These are phyloP conservation scores for Synanceia verrucosa DNA, from an alignment of 2,797 vertebrate genomes.

Conservation along the genomic window DNA sequence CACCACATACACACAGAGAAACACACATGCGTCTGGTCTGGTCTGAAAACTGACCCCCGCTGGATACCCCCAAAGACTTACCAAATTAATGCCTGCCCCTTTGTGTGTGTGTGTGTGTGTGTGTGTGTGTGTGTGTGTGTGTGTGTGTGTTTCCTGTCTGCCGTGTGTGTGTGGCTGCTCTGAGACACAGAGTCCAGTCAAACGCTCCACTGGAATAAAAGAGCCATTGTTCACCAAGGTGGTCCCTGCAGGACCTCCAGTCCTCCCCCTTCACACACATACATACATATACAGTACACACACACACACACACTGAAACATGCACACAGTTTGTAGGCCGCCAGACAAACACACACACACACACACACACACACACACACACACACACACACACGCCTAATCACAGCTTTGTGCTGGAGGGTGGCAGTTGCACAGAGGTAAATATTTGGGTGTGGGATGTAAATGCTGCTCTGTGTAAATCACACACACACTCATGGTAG, in stretches of 20 bases:
- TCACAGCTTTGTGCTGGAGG: constrained; percentile 68
- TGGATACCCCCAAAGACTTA: constrained; percentile 58
- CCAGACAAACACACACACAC: constrained; percentile 55
- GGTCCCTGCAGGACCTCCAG: constrained; percentile 74
- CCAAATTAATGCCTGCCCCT: constrained; percentile 45
- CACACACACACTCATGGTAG: constrained; percentile 27
- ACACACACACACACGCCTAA: constrained; percentile 57
- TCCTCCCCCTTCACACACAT: constrained; percentile 38
- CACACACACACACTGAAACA: too few relatives aligned
- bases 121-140: constrained; percentile 10
- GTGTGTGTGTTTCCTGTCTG: constrained; percentile 59
- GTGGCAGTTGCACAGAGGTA: constrained; percentile 70
- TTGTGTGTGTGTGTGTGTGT: constrained; percentile 27
- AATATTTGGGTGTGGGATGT: constrained; percentile 81
- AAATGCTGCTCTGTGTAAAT: constrained; percentile 70
- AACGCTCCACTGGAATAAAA: constrained; percentile 75
- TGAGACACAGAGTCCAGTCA: constrained; percentile 71
- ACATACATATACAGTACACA: constrained; percentile 32
- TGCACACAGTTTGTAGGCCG: constrained; percentile 36
- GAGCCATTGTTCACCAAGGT: constrained; percentile 84
- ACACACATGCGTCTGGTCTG: constrained; percentile 42
- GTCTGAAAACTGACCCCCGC: constrained; percentile 59
- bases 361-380: constrained; percentile 58
- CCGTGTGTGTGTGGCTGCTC: constrained; percentile 45
- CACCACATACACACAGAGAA: constrained; percentile 23